A percentile compares a stretch with the other conserved stretches of the same genome.
Evolutionary conservation across 2,888 invertebrate genomes (phyloP).

Genomic region (Panopea generosa): DNA sequence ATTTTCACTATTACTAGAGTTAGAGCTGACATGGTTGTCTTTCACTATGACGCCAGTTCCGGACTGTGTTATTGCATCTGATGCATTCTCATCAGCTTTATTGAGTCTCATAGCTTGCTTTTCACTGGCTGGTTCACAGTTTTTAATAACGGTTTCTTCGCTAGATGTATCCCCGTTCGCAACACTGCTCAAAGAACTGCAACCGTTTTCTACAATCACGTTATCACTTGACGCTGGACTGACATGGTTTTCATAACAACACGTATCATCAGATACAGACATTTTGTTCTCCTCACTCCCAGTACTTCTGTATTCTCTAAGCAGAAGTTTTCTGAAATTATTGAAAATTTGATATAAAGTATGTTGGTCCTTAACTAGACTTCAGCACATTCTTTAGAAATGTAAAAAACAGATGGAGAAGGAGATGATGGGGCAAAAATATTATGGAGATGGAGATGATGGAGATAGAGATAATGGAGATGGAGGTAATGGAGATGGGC

Average conservation of each 20-base stretch:
- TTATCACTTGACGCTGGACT: background rate
- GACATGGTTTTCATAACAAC: slow-evolving; percentile 15
- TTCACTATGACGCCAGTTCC: slow-evolving; percentile 21
- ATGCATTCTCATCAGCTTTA: slow-evolving; percentile 16
- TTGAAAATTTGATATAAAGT: too few species aligned
- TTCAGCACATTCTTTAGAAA: too few species aligned
- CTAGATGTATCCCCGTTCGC: slow-evolving; percentile 17
- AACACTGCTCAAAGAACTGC: slow-evolving; percentile 5
- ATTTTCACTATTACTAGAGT: slow-evolving; percentile 1
- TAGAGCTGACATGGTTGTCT: slow-evolving; percentile 21
- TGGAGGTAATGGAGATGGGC: too few species aligned
- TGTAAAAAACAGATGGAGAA: too few species aligned
- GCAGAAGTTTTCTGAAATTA: too few species aligned
- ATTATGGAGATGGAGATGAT: too few species aligned
- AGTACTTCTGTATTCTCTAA: too few species aligned
- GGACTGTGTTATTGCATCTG: background rate
- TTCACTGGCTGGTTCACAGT: background rate
- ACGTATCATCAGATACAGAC: slow-evolving; percentile 2
- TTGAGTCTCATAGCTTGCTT: slow-evolving; percentile 24
- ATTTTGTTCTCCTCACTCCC: background rate
- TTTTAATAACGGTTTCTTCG: background rate
- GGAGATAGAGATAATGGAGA: too few species aligned
- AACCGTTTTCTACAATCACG: slow-evolving; percentile 20
- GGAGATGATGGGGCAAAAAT: too few species aligned
- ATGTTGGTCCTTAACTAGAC: too few species aligned